A percentile compares a stretch with the other conserved stretches of the same genome.
phyloP scores from a whole-genome alignment of 1,140 invertebrate species.

The Drosophila bocki region DNA sequence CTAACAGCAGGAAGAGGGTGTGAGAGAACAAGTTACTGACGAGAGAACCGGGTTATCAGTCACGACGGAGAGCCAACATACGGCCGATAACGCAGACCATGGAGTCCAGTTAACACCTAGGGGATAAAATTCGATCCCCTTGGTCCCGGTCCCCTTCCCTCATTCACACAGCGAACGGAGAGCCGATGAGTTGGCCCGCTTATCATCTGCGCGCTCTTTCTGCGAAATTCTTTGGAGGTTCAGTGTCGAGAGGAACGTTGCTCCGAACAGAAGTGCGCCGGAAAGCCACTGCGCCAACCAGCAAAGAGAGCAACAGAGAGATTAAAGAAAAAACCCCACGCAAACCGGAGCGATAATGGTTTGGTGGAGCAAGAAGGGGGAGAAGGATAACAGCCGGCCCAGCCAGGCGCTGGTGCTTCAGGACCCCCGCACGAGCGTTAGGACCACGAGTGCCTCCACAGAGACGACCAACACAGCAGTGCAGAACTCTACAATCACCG shows the following conservation, averaged over 20 bases:
- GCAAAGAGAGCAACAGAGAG: constrained; percentile 2
- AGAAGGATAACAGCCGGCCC: constrained; percentile 41
- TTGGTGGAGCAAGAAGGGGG: constrained; percentile 62
- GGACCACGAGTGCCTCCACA: constrained; percentile 70
- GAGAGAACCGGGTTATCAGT: constrained; percentile 9
- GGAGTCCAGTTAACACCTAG: background rate
- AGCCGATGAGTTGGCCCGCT: constrained; percentile 17
- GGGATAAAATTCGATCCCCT: constrained; percentile 6
- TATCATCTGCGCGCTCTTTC: constrained; percentile 9
- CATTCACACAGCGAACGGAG: background rate
- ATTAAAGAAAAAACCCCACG: constrained; percentile 5
- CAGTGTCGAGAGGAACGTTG: constrained; percentile 18
- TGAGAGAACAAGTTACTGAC: background rate
- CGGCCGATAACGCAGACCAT: constrained; percentile 15
- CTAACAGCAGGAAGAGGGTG: no score
- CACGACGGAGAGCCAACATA: background rate
- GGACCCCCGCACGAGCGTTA: constrained; percentile 75
- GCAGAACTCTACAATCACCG: constrained; percentile 73
- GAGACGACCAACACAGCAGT: constrained; percentile 76
- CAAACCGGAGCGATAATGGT: constrained; percentile 41
- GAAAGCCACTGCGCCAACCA: background rate
- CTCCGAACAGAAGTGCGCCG: constrained; percentile 2
- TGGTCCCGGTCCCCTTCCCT: background rate
- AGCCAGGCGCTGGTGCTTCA: constrained; percentile 57
- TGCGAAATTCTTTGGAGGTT: constrained; percentile 7